These are phyloP conservation scores for Philereme vetulata DNA, from an alignment of 2,888 invertebrate species.

Conservation along the genomic window DNA sequence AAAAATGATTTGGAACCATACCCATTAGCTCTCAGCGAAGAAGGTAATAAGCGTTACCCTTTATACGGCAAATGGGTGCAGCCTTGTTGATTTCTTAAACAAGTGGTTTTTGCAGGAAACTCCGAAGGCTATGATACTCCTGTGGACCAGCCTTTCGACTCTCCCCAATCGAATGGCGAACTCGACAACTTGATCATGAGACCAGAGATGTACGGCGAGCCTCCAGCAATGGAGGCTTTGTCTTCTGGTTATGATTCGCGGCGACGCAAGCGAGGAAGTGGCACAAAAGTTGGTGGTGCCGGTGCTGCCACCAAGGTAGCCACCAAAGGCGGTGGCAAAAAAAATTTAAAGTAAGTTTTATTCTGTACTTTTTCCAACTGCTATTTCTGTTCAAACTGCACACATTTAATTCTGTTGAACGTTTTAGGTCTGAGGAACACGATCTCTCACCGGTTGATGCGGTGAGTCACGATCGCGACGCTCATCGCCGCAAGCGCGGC, in stretches of 20 bases:
- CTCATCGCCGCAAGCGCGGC: constrained; percentile 70
- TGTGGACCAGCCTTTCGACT: constrained; percentile 70
- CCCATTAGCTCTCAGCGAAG: constrained; percentile 79
- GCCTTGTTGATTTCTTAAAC: constrained; percentile 17
- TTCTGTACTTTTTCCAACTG: constrained; percentile 8
- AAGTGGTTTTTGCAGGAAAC: constrained; percentile 61
- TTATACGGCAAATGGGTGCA: constrained; percentile 8
- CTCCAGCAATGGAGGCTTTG: constrained; percentile 77
- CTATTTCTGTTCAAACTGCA: background rate
- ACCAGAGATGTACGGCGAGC: constrained; percentile 85
- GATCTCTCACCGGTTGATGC: constrained; percentile 66
- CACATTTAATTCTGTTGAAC: constrained; percentile 17
- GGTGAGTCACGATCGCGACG: constrained; percentile 62
- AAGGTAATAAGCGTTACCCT: constrained; percentile 59
- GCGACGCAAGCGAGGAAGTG: constrained; percentile 75
- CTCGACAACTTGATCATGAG: constrained; percentile 86
- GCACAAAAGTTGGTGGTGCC: constrained; percentile 76
- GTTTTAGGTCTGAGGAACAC: constrained; percentile 65
- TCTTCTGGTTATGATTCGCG: constrained; percentile 67
- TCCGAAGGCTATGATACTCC: constrained; percentile 72
- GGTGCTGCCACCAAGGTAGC: constrained; percentile 79
- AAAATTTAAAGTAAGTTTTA: constrained; percentile 71
- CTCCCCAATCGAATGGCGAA: constrained; percentile 67
- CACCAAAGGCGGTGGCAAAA: constrained; percentile 77
- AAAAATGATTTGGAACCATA: constrained; percentile 82